Evolutionary conservation across 2,113 vertebrate genomes (phyloP).

Genomic region (Mesembrinibis cayennensis): DNA sequence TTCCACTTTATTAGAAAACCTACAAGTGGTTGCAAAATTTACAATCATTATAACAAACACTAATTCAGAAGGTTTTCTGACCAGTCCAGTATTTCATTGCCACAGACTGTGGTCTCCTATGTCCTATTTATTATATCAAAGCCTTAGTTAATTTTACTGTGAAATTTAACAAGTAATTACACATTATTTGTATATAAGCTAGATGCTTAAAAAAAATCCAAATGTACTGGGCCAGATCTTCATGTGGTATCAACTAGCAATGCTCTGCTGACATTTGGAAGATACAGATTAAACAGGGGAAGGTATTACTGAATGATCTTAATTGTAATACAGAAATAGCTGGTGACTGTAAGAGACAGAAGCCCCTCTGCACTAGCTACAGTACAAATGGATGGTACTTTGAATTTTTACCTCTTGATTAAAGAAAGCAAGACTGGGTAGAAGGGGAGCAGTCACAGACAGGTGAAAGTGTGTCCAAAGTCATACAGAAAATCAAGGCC

Average conservation of each 20-base stretch:
- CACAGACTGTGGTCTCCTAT: neutral
- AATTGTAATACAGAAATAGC: neutral
- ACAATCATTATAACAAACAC: neutral
- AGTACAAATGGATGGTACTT: neutral
- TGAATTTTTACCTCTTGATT: neutral
- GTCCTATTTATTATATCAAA: neutral
- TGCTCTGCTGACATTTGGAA: neutral
- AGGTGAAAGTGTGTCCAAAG: neutral
- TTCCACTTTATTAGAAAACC: neutral
- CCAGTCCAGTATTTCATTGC: neutral
- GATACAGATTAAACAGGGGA: neutral
- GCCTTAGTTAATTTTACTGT: neutral
- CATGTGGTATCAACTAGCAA: neutral
- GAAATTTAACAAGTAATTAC: neutral
- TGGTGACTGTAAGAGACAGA: neutral
- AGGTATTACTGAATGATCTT: neutral
- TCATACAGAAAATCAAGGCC: neutral
- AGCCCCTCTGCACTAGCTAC: neutral
- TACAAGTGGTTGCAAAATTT: neutral
- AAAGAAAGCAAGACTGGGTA: neutral
- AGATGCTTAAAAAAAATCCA: neutral
- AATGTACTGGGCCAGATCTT: neutral
- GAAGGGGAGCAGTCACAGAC: neutral
- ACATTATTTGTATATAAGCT: neutral
- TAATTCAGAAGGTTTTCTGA: neutral